A percentile compares a stretch with the other conserved stretches of the same genome.
Evolutionary conservation across 2,888 invertebrate species (phyloP).

Genomic region (Leptopterna dolabrata): DNA sequence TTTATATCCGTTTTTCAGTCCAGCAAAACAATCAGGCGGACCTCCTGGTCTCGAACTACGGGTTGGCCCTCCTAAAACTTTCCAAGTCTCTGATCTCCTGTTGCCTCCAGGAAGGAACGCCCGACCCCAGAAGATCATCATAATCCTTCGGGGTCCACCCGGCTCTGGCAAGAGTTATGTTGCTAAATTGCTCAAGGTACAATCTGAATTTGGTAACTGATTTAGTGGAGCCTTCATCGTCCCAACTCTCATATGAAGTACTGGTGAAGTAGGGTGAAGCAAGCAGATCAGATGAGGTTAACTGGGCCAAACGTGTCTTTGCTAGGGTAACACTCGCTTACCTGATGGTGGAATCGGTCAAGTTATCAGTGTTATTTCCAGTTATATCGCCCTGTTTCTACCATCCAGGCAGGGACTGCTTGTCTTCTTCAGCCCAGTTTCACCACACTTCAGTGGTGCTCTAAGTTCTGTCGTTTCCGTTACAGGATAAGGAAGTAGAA

Average conservation of each 20-base stretch:
- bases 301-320: no score
- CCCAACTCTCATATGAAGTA: not conserved
- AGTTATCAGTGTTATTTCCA: no score
- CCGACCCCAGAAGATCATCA: constrained; percentile 84
- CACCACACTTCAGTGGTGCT: no score
- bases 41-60: not conserved
- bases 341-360: no score
- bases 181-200: constrained; percentile 86
- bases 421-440: no score
- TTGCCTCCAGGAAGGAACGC: constrained; percentile 81
- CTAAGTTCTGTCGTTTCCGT: constrained; percentile 6
- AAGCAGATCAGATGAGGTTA: no score
- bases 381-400: no score
- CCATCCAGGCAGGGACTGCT: no score
- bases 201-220: constrained; percentile 10
- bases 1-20: no score
- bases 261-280: no score
- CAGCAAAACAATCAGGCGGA: not conserved
- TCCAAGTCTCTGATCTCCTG: constrained; percentile 74
- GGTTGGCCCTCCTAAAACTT: not conserved
- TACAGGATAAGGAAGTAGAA: constrained; percentile 78
- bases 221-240: not conserved
- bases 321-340: no score
- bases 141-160: constrained; percentile 91
- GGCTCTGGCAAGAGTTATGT: constrained; percentile 95